Percentiles rank a stretch among this genome's conserved stretches.
phyloP scores from a whole-genome alignment of 2,888 invertebrate genomes.

The Julus scanicus region DNA sequence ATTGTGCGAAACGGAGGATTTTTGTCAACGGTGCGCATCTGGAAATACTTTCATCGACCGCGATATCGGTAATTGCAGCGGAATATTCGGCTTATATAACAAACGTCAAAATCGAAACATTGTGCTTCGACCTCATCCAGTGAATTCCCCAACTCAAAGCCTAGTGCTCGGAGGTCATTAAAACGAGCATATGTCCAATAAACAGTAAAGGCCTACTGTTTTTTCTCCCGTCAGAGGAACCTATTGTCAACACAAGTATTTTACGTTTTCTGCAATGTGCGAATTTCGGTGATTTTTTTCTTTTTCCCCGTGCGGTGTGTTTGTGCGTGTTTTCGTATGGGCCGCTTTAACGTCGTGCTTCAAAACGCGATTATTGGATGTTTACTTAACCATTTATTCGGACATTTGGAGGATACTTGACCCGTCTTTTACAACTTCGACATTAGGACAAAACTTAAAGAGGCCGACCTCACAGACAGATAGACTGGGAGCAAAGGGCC shows the following conservation, averaged over 20 bases:
- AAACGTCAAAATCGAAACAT: background rate
- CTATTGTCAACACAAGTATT: background rate
- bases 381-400: background rate
- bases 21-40: conserved; percentile 28
- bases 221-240: background rate
- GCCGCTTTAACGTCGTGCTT: background rate
- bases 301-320: background rate
- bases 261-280: background rate
- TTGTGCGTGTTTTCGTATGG: conserved; percentile 12
- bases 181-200: background rate
- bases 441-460: background rate
- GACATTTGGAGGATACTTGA: background rate
- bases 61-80: background rate
- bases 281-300: background rate
- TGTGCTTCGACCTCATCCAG: background rate
- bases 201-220: background rate
- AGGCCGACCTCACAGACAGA: background rate
- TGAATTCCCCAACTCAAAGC: background rate
- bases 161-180: background rate
- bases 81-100: background rate
- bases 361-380: background rate
- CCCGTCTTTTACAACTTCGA: background rate
- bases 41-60: background rate
- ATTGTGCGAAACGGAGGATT: conserved; percentile 3
- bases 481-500: background rate